Conservation (phyloP, 2,113 vertebrate genomes). For the Todiramphus saurophagus region DNA sequence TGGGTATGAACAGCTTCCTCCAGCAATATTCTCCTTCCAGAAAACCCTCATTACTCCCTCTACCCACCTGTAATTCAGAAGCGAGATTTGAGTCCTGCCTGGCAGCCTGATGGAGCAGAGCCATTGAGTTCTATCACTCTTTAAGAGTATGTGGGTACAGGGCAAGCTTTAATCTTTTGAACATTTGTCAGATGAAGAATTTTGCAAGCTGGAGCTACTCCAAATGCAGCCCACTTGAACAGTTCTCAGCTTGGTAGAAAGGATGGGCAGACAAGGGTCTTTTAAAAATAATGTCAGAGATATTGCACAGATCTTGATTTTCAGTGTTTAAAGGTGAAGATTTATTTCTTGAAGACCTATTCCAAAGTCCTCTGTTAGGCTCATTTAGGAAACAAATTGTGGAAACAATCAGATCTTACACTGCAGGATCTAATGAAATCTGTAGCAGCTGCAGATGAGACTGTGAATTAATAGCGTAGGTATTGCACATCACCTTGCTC, state of each 20-base stretch:
- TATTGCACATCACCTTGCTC: not conserved
- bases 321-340: not conserved
- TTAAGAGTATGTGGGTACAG: not conserved
- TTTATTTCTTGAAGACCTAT: not conserved
- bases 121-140: not conserved
- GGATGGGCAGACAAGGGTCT: not conserved
- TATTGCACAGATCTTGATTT: not conserved
- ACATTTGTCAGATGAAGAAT: not conserved
- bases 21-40: not conserved
- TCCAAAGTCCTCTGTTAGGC: not conserved
- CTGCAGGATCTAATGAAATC: not conserved
- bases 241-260: not conserved
- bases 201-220: not conserved
- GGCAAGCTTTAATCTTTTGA: not conserved
- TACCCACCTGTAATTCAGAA: not conserved
- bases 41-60: not conserved
- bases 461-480: not conserved
- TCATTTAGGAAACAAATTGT: not conserved
- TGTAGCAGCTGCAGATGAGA: not conserved
- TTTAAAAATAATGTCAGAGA: not conserved
- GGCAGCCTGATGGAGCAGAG: not conserved
- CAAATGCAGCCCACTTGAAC: not conserved
- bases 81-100: not conserved
- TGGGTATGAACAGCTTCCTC: not conserved
- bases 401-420: not conserved